Percentiles rank a stretch among this genome's conserved stretches.
Conservation (phyloP, 2,888 invertebrate genomes). For the Loripinus fragilis region DNA sequence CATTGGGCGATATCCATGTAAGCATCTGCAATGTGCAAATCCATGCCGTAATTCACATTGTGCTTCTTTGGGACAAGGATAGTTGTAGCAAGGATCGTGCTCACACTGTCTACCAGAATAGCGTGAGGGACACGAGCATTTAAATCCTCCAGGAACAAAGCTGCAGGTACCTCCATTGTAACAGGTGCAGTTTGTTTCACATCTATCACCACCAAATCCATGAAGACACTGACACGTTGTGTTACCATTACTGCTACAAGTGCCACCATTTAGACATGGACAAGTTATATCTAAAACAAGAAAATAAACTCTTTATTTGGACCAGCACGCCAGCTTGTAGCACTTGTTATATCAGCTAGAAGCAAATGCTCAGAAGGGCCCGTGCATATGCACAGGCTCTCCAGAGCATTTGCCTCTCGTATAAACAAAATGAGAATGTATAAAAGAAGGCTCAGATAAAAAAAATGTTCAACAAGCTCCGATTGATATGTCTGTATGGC, state of each 20-base stretch:
- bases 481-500: no score
- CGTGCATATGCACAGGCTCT: no score
- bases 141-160: not conserved
- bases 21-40: not conserved
- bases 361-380: no score
- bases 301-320: no score
- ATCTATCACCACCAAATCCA: not conserved
- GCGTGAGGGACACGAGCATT: not conserved
- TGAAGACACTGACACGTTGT: not conserved
- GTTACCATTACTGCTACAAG: not conserved
- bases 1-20: not conserved
- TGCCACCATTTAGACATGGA: not conserved
- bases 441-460: no score
- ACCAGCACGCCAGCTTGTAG: no score
- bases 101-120: not conserved
- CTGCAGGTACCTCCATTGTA: not conserved
- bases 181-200: not conserved
- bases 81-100: slow-evolving; percentile 1
- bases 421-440: no score
- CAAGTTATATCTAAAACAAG: not conserved
- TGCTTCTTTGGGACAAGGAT: not conserved
- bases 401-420: no score
- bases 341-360: no score
- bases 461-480: no score
- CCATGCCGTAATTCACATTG: not conserved